These are phyloP conservation scores for Aricia artaxerxes DNA, from an alignment of 2,888 invertebrate species.

Conservation along the genomic window DNA sequence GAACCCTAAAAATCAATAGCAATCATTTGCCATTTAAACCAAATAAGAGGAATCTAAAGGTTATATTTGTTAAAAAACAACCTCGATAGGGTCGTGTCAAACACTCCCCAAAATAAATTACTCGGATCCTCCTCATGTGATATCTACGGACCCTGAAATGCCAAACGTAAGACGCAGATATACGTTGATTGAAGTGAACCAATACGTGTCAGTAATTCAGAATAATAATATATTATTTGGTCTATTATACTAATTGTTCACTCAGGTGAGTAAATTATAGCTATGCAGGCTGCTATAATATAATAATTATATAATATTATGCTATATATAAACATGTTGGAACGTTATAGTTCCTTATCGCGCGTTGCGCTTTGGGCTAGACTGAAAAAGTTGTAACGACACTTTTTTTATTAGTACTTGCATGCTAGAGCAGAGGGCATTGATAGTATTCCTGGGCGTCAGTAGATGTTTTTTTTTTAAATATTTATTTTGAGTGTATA, in stretches of 20 bases:
- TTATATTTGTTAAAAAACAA: not conserved
- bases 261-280: not conserved
- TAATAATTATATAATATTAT: no score
- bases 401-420: no score
- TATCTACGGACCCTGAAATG: not conserved
- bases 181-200: conserved; percentile 17
- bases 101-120: conserved; percentile 17
- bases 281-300: not conserved
- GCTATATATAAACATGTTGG: no score
- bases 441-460: no score
- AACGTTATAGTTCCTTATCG: no score
- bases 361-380: no score
- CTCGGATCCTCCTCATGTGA: not conserved
- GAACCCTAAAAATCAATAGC: no score
- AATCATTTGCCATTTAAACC: not conserved
- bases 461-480: no score
- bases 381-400: no score
- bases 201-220: conserved; percentile 12
- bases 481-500: no score
- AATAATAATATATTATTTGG: not conserved
- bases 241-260: not conserved
- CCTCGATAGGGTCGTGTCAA: not conserved
- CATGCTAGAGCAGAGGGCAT: no score
- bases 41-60: not conserved
- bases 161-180: not conserved